Evolutionary conservation across 2,113 vertebrate species (phyloP).

Genomic region (Girardinichthys multiradiatus): DNA sequence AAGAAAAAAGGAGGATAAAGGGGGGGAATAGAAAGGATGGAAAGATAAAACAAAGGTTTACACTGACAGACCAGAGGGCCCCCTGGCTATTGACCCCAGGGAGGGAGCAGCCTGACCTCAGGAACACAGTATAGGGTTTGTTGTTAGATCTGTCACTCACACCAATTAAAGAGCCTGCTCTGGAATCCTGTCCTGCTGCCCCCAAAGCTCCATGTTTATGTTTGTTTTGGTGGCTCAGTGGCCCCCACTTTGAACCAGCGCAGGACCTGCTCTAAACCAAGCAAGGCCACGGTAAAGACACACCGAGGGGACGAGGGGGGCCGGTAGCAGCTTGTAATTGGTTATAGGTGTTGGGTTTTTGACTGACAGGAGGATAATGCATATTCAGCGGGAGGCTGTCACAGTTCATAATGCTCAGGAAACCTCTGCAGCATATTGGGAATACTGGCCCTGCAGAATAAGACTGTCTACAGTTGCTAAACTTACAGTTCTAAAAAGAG

Average conservation of each 20-base stretch:
- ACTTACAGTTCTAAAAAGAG: neutral
- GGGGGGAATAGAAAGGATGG: constrained; percentile 8
- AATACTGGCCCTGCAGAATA: neutral
- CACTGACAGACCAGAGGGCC: constrained; percentile 62
- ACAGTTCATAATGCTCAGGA: constrained; percentile 48
- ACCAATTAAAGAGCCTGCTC: constrained; percentile 68
- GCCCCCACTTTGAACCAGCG: constrained; percentile 43
- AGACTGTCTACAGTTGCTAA: neutral
- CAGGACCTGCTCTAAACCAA: constrained; percentile 36
- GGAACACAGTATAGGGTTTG: constrained; percentile 70
- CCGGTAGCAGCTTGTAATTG: constrained; percentile 68
- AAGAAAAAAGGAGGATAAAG: constrained; percentile 30
- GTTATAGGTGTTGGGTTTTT: constrained; percentile 74
- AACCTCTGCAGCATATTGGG: constrained; percentile 1
- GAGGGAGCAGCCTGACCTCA: constrained; percentile 55
- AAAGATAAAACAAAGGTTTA: constrained; percentile 65
- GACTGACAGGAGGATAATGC: constrained; percentile 65
- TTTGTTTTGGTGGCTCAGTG: constrained; percentile 73
- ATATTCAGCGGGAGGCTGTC: constrained; percentile 60
- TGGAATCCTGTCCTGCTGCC: constrained; percentile 60
- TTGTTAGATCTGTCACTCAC: constrained; percentile 73
- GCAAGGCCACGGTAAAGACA: constrained; percentile 24
- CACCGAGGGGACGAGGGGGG: constrained; percentile 19
- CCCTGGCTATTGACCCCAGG: constrained; percentile 55
- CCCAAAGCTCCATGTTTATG: constrained; percentile 69